These are phyloP conservation scores for Desoria tigrina DNA, from an alignment of 2,888 invertebrate genomes.

Conservation along the genomic window DNA sequence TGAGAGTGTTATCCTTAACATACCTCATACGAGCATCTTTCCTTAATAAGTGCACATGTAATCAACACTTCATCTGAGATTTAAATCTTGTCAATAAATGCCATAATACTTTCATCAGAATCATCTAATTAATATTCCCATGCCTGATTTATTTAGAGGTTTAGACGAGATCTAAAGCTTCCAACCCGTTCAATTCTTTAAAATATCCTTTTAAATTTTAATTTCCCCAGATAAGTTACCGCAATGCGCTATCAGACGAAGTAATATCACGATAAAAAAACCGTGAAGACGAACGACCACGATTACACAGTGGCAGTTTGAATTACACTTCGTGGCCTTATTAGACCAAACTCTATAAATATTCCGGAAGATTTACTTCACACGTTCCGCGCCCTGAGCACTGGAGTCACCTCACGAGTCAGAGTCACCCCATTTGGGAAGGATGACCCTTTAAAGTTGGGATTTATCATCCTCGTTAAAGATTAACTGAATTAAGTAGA, in stretches of 20 bases:
- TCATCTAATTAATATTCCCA: background rate
- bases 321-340: slow-evolving; percentile 39
- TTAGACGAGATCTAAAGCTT: background rate
- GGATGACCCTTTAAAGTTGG: slow-evolving; percentile 1
- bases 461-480: background rate
- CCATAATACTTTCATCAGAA: background rate
- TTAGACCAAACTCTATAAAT: slow-evolving; percentile 34
- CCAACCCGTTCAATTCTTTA: too few species aligned
- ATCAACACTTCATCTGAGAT: slow-evolving; percentile 20
- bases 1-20: too few species aligned
- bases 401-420: slow-evolving; percentile 2
- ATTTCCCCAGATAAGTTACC: too few species aligned
- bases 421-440: background rate
- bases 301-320: slow-evolving; percentile 32
- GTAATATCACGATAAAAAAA: background rate
- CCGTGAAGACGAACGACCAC: slow-evolving; percentile 9
- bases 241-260: background rate
- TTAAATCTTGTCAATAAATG: background rate
- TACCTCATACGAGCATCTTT: too few species aligned
- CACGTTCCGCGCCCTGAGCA: background rate
- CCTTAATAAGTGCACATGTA: slow-evolving; percentile 1
- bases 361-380: slow-evolving; percentile 22
- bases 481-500: background rate
- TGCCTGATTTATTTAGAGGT: background rate
- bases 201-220: too few species aligned